Evolutionary conservation across 2,797 vertebrate genomes (phyloP).

Genomic region (Manis javanica): DNA sequence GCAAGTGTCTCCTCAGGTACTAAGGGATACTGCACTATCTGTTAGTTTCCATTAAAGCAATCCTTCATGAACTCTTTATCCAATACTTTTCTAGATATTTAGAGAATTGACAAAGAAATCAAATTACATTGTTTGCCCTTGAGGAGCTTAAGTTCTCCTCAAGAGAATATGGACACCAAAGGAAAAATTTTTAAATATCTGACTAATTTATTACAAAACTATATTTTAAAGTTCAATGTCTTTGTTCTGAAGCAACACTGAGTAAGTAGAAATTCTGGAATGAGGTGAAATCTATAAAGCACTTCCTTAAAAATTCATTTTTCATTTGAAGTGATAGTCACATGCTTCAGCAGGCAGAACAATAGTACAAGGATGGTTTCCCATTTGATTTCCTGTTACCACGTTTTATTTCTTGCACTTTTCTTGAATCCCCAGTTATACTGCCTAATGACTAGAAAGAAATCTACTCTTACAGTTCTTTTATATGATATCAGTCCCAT

Average conservation of each 20-base stretch:
- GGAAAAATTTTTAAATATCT: not conserved
- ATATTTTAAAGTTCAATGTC: not conserved
- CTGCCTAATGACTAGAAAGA: not conserved
- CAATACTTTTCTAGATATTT: not conserved
- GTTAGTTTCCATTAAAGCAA: not conserved
- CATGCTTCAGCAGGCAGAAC: not conserved
- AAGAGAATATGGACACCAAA: not conserved
- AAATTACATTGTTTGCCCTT: not conserved
- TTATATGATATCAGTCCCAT: not conserved
- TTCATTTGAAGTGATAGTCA: not conserved
- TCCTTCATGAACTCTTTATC: not conserved
- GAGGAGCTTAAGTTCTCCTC: not conserved
- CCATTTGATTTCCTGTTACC: not conserved
- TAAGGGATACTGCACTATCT: not conserved
- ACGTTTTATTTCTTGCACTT: not conserved
- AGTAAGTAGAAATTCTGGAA: not conserved
- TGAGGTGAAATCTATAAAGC: not conserved
- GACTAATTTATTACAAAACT: not conserved
- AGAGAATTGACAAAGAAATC: not conserved
- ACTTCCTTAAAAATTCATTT: not conserved
- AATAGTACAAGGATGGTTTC: not conserved
- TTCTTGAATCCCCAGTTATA: not conserved
- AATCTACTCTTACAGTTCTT: not conserved
- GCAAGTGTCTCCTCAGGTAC: not conserved
- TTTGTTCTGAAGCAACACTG: not conserved